Conservation (phyloP, 1,140 invertebrate genomes). For the Lepidurus apus region DNA sequence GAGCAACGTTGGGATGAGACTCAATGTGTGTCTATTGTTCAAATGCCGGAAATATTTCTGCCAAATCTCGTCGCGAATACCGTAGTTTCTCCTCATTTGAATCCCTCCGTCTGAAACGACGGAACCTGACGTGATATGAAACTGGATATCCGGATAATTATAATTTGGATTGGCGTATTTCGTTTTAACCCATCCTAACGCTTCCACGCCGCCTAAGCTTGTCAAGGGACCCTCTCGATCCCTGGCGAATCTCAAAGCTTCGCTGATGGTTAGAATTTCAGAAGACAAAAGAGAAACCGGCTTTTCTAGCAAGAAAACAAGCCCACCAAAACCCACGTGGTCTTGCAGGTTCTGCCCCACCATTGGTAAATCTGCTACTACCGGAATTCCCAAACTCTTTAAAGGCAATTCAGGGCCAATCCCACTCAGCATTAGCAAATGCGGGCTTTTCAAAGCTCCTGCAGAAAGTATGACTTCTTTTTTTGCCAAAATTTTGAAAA, state of each 20-base stretch:
- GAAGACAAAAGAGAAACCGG: slow-evolving; percentile 68
- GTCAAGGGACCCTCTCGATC: slow-evolving; percentile 57
- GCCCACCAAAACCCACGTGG: slow-evolving; percentile 72
- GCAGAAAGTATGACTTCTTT: slow-evolving; percentile 69
- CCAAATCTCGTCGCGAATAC: slow-evolving; percentile 61
- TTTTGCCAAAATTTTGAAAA: slow-evolving; percentile 46
- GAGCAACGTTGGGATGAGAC: slow-evolving; percentile 46
- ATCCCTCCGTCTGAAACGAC: slow-evolving; percentile 71
- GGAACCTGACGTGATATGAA: slow-evolving; percentile 62
- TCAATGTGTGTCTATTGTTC: slow-evolving; percentile 59
- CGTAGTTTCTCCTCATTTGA: slow-evolving; percentile 41
- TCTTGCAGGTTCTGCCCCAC: slow-evolving; percentile 60
- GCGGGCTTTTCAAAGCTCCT: slow-evolving; percentile 63
- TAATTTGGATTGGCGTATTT: slow-evolving; percentile 51
- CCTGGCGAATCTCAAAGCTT: slow-evolving; percentile 67
- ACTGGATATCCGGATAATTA: slow-evolving; percentile 72
- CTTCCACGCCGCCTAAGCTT: slow-evolving; percentile 61
- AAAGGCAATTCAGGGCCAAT: slow-evolving; percentile 61
- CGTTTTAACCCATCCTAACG: slow-evolving; percentile 68
- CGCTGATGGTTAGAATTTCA: slow-evolving; percentile 67
- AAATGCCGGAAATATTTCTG: slow-evolving; percentile 60
- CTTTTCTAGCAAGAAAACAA: slow-evolving; percentile 76
- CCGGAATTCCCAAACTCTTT: slow-evolving; percentile 40
- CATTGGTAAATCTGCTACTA: slow-evolving; percentile 45
- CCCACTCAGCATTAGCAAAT: slow-evolving; percentile 67